phyloP scores from a whole-genome alignment of 2,888 invertebrate species.

The Euphydryas editha region DNA sequence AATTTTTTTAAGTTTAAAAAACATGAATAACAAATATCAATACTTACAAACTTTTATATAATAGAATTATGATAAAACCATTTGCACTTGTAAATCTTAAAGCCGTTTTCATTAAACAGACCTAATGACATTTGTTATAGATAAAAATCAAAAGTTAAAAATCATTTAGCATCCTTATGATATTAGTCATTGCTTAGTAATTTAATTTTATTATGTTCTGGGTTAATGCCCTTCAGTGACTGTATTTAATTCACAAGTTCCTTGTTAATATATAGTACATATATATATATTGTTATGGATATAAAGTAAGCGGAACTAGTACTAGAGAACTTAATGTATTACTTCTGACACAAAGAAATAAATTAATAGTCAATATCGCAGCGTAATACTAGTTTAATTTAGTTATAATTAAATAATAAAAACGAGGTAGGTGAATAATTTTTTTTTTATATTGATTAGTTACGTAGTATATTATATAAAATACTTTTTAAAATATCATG shows the following conservation, averaged over 20 bases:
- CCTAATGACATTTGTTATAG: background rate
- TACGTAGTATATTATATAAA: too few relatives aligned
- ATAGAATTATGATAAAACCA: too few relatives aligned
- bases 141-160: background rate
- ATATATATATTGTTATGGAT: background rate
- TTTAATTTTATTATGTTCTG: slow-evolving; percentile 2
- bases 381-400: background rate
- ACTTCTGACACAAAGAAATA: background rate
- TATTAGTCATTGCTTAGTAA: background rate
- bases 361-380: background rate
- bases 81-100: background rate
- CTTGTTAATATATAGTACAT: slow-evolving; percentile 14
- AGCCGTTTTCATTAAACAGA: background rate
- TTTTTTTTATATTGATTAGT: background rate
- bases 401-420: background rate
- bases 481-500: too few relatives aligned
- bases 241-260: slow-evolving; percentile 1
- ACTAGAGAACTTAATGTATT: background rate
- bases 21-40: too few relatives aligned
- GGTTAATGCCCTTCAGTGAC: slow-evolving; percentile 13
- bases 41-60: too few relatives aligned
- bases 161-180: background rate
- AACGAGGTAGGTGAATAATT: background rate
- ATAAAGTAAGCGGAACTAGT: slow-evolving; percentile 8
- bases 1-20: too few relatives aligned